Conservation (phyloP, 1,140 invertebrate genomes). For the Drepana arcuata region DNA sequence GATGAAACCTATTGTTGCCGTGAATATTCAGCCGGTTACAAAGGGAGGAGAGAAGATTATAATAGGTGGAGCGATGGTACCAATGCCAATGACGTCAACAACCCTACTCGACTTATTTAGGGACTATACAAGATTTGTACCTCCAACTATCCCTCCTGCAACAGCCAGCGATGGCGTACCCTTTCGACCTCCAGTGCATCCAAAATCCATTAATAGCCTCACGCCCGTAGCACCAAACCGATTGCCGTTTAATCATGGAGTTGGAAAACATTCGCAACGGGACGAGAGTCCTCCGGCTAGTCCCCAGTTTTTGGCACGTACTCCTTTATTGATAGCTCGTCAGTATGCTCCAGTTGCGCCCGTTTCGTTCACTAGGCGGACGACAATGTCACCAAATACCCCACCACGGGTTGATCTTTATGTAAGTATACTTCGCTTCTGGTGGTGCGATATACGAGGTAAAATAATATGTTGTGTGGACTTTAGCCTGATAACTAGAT, state of each 20-base stretch:
- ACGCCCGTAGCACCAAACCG: too few relatives aligned
- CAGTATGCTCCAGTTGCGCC: conserved; percentile 46
- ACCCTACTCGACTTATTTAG: conserved; percentile 10
- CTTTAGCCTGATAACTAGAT: too few relatives aligned
- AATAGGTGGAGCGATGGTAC: conserved; percentile 35
- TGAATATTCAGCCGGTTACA: conserved; percentile 41
- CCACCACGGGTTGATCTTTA: conserved; percentile 20
- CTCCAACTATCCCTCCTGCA: conserved; percentile 22
- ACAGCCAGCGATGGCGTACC: conserved; percentile 9
- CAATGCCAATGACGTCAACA: conserved; percentile 17
- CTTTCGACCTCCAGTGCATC: conserved; percentile 12
- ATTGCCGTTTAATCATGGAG: too few relatives aligned
- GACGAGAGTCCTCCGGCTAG: conserved; percentile 44
- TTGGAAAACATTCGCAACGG: conserved; percentile 15
- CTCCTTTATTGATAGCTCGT: conserved; percentile 17
- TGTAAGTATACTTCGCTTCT: conserved; percentile 29
- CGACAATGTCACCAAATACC: conserved; percentile 22
- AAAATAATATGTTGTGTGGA: too few relatives aligned
- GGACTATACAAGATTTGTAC: conserved; percentile 46
- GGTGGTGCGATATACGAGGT: too few relatives aligned
- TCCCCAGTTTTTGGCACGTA: conserved; percentile 34
- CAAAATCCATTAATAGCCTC: too few relatives aligned
- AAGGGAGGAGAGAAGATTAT: conserved; percentile 38
- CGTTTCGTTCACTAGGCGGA: conserved; percentile 30
- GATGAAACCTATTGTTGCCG: conserved; percentile 30